Evolutionary conservation across 2,888 invertebrate genomes (phyloP), one percentile per base, ranked within the genome.

Genomic region (Sympetrum striolatum): DNA sequence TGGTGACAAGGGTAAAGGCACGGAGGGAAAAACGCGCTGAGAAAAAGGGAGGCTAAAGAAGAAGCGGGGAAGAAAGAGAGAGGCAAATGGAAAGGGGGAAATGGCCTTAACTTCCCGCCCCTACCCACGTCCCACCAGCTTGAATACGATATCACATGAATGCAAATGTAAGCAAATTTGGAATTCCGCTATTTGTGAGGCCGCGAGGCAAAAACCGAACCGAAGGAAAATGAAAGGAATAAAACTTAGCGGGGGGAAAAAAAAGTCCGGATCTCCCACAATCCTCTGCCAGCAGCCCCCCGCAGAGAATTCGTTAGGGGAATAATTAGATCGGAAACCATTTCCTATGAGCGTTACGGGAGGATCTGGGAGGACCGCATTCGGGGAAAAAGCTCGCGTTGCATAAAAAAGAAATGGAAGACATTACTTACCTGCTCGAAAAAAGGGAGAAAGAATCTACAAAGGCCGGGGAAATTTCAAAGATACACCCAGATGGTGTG

Each of bases 91-190:
- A 15, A n/a, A n/a, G 48, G 81, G 81, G 25, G 22, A 39, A 58
- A 22, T 58, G 22, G 15, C 35, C 58, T 58, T 31, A 22, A 35
- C 82, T 14, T 18, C 81, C 48, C 82, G 48, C 31, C 15, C 64
- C 35, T 35, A 82, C 58, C 86, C 60, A 58, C 37, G 86, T 60
- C 58, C 86, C 60, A 86, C 86, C 82, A 60, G 60, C 86, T 86
- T 86, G 86, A 86, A 86, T 86, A 86, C 86, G 86, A 86, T 86
- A 86, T 86, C 86, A 86, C 86, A 86, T 86, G 86, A 86, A 86
- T 86, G 86, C 86, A 86, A 86, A 86, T 86, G 86, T 86, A 86
- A 86, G 86, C 86, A 86, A 86, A 86, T 86, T 86, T 86, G 86
- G 64, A 60, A 86, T 86, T 86, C 60, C 86, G 60, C 86, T 86